These are phyloP conservation scores for Bellardia bayeri DNA, from an alignment of 2,888 invertebrate genomes.

Conservation along the genomic window DNA sequence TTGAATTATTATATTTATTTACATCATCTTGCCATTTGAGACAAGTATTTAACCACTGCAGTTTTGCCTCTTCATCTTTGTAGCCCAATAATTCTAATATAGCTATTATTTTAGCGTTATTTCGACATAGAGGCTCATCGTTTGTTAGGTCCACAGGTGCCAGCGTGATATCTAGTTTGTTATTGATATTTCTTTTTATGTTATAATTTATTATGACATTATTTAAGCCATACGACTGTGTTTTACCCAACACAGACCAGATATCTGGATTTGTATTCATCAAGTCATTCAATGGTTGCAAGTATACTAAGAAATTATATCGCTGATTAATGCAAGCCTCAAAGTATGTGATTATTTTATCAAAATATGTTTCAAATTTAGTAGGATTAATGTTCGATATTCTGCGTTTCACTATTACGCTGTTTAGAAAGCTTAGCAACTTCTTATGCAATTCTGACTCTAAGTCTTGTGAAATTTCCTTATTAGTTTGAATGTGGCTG, in stretches of 20 bases:
- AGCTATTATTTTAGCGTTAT: background rate
- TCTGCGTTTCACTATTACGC: slow-evolving; percentile 67
- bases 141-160: background rate
- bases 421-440: slow-evolving; percentile 73
- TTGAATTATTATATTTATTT: background rate
- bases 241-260: slow-evolving; percentile 74
- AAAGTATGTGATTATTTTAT: slow-evolving; percentile 74
- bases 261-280: slow-evolving; percentile 71
- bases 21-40: background rate
- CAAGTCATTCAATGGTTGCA: background rate
- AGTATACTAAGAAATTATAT: slow-evolving; percentile 78
- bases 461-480: background rate
- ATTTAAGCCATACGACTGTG: slow-evolving; percentile 76
- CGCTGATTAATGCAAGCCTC: background rate
- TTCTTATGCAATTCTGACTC: background rate
- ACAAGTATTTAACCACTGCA: background rate
- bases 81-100: background rate
- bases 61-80: background rate
- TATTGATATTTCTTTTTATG: background rate
- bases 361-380: slow-evolving; percentile 73
- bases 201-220: slow-evolving; percentile 61
- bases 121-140: background rate
- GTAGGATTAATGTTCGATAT: slow-evolving; percentile 22
- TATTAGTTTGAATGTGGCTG: background rate
- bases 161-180: background rate